Conservation (phyloP, 2,888 invertebrate genomes). For the Oxytorus armatus region DNA sequence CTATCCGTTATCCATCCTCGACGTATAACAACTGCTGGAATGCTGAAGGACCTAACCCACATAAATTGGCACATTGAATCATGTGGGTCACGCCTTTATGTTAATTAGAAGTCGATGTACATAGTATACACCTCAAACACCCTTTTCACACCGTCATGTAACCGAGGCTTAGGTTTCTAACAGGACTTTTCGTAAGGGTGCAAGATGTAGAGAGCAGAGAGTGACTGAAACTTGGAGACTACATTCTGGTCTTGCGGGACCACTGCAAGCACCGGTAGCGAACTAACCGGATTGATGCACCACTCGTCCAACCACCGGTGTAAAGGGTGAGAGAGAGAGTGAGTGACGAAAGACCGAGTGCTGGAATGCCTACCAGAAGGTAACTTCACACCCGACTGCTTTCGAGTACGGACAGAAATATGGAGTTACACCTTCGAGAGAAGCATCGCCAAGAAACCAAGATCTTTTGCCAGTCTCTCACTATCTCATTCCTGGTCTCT, state of each 20-base stretch:
- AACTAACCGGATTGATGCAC: constrained; percentile 45
- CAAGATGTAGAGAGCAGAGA: neutral
- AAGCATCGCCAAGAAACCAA: constrained; percentile 7
- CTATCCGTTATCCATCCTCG: no score
- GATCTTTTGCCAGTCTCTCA: constrained; percentile 42
- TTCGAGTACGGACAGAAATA: constrained; percentile 31
- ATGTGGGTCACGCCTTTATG: neutral
- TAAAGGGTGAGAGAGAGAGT: constrained; percentile 14
- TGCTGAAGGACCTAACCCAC: no score
- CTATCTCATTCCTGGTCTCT: constrained; percentile 57
- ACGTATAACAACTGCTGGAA: neutral
- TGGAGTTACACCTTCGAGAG: constrained; percentile 25
- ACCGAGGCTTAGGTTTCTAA: constrained; percentile 28
- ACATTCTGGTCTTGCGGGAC: neutral
- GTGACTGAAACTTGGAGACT: neutral
- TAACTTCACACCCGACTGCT: constrained; percentile 49
- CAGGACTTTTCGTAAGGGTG: neutral
- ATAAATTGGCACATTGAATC: no score
- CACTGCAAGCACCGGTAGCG: constrained; percentile 19
- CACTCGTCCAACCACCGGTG: constrained; percentile 10
- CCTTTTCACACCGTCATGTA: neutral
- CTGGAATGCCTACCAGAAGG: constrained; percentile 48
- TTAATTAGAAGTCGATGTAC: no score
- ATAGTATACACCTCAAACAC: no score
- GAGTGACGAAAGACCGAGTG: constrained; percentile 11